A percentile compares a stretch with the other conserved stretches of the same genome.
These are phyloP conservation scores for Gopherus flavomarginatus DNA, from an alignment of 2,113 vertebrate species.

Conservation along the genomic window DNA sequence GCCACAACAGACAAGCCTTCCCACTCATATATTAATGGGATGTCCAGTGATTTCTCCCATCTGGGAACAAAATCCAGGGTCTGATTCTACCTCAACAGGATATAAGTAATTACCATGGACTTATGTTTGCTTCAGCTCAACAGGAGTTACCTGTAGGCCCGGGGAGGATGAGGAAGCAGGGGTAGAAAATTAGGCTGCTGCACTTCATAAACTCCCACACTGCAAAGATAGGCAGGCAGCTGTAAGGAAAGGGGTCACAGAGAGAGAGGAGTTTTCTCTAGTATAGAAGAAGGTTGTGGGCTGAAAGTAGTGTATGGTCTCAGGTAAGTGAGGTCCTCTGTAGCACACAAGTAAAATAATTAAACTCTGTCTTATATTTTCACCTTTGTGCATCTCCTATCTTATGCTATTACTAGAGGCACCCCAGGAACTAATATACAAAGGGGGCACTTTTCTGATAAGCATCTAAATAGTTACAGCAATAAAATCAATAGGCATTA, in stretches of 20 bases:
- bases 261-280: not conserved
- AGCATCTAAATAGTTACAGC: not conserved
- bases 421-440: conserved; percentile 49
- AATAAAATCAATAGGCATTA: conserved; percentile 57
- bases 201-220: not conserved
- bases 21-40: not conserved
- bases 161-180: not conserved
- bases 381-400: not conserved
- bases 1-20: not conserved
- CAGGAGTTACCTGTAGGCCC: not conserved
- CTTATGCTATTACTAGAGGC: conserved; percentile 14
- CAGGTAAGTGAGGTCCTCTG: not conserved
- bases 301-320: not conserved
- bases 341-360: not conserved
- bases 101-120: not conserved
- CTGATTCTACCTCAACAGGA: not conserved
- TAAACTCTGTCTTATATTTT: not conserved
- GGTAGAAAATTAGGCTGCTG: not conserved
- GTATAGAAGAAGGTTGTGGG: not conserved
- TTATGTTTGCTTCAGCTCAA: not conserved
- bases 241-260: not conserved
- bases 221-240: not conserved
- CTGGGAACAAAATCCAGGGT: not conserved
- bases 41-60: not conserved
- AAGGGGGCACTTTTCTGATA: conserved; percentile 39